A percentile compares a stretch with the other conserved stretches of the same genome.
Evolutionary conservation across 2,888 invertebrate species (phyloP).

Genomic region (Apodemia hepburni): DNA sequence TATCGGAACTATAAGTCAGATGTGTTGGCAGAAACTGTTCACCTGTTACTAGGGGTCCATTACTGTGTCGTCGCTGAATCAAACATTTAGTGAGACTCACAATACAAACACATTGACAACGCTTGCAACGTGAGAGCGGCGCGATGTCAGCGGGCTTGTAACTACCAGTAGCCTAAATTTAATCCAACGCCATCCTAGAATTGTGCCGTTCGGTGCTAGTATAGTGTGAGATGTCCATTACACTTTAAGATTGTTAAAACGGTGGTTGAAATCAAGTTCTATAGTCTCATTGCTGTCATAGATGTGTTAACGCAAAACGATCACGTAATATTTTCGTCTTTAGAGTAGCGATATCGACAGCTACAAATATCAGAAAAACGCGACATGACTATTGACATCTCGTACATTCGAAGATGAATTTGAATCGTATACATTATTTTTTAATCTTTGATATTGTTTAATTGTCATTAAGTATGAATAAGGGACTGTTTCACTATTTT

Average conservation of each 20-base stretch:
- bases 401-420: not conserved
- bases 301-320: no score
- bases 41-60: no score
- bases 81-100: not conserved
- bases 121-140: not conserved
- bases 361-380: not conserved
- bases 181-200: not conserved
- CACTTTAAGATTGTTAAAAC: not conserved
- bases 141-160: not conserved
- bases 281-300: not conserved
- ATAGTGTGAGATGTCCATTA: not conserved
- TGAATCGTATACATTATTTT: constrained; percentile 5
- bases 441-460: constrained; percentile 4
- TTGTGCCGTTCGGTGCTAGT: not conserved
- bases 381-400: not conserved
- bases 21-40: no score
- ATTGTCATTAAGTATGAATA: not conserved
- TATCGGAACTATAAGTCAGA: no score
- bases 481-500: not conserved
- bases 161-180: not conserved
- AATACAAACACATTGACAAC: not conserved
- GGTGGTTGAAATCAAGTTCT: not conserved
- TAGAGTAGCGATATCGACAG: not conserved
- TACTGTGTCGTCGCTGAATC: no score
- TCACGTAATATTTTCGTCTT: not conserved